phyloP scores from a whole-genome alignment of 1,140 invertebrate species.

The Anastrepha obliqua region DNA sequence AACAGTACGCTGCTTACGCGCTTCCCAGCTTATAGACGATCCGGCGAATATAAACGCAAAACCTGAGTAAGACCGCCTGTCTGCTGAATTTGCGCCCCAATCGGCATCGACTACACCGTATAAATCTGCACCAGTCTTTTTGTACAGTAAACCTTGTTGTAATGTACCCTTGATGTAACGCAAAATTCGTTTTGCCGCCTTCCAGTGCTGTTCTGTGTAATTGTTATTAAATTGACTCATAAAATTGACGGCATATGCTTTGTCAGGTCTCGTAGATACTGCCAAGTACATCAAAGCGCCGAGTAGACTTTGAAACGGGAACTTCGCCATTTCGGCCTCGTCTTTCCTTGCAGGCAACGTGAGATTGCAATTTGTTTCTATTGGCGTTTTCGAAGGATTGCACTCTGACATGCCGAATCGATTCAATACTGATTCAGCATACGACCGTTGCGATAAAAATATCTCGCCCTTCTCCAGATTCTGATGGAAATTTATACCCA shows the following conservation, averaged over 20 bases:
- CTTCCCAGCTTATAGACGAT: no score
- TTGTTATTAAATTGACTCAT: constrained; percentile 74
- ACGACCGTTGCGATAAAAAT: constrained; percentile 8
- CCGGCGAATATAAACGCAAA: no score
- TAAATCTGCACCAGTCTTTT: no score
- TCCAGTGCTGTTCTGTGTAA: neutral
- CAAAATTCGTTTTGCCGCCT: constrained; percentile 13
- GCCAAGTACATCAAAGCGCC: constrained; percentile 18
- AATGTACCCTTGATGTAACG: no score
- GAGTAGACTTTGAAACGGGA: constrained; percentile 56
- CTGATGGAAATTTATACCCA: constrained; percentile 26
- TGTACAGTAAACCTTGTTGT: no score
- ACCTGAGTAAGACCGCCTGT: neutral
- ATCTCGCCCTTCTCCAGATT: neutral
- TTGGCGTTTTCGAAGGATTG: constrained; percentile 23
- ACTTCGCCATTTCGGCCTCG: constrained; percentile 34
- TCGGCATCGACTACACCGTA: no score
- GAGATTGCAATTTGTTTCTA: constrained; percentile 37
- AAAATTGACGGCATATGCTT: constrained; percentile 73
- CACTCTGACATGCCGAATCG: constrained; percentile 58
- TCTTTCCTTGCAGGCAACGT: neutral
- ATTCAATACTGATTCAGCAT: constrained; percentile 32
- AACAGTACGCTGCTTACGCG: no score
- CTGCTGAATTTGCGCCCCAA: no score
- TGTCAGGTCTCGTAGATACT: constrained; percentile 63